Percentiles rank a stretch among this genome's conserved stretches.
Evolutionary conservation across 2,797 vertebrate species (phyloP).

Genomic region (Yasuhikotakia modesta): DNA sequence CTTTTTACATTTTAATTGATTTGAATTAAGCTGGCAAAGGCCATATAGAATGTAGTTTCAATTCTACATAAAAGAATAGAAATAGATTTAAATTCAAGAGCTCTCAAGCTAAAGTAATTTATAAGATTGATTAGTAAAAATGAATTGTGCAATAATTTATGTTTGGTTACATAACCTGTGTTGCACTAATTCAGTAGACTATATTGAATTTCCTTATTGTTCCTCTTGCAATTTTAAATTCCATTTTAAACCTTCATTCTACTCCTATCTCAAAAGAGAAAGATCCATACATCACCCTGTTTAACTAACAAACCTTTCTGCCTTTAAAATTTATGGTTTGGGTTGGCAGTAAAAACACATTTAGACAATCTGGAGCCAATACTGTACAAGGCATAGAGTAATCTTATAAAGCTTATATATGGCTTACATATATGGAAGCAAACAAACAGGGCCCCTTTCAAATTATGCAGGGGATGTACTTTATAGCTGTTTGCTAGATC

Average conservation of each 20-base stretch:
- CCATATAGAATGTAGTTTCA: too few relatives aligned
- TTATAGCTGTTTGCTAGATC: conserved; percentile 10
- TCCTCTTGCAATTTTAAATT: background rate
- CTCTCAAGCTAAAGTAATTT: too few relatives aligned
- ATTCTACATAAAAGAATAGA: too few relatives aligned
- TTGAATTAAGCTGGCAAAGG: too few relatives aligned
- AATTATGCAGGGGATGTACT: background rate
- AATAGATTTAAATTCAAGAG: too few relatives aligned
- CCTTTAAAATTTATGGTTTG: background rate
- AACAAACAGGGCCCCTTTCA: conserved; percentile 7
- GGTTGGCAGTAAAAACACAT: conserved; percentile 7
- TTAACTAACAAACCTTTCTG: background rate
- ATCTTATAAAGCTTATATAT: background rate
- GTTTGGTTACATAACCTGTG: background rate
- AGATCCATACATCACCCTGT: background rate
- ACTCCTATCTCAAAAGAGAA: background rate
- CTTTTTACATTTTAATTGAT: too few relatives aligned
- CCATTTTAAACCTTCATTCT: background rate
- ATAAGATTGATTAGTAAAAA: too few relatives aligned
- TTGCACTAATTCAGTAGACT: background rate
- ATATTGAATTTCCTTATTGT: too few relatives aligned
- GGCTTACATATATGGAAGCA: background rate
- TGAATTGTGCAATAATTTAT: too few relatives aligned
- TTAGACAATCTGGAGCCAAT: background rate
- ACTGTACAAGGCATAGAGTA: background rate